phyloP scores from a whole-genome alignment of 2,113 vertebrate genomes.

The Gallinago paraguaiae region DNA sequence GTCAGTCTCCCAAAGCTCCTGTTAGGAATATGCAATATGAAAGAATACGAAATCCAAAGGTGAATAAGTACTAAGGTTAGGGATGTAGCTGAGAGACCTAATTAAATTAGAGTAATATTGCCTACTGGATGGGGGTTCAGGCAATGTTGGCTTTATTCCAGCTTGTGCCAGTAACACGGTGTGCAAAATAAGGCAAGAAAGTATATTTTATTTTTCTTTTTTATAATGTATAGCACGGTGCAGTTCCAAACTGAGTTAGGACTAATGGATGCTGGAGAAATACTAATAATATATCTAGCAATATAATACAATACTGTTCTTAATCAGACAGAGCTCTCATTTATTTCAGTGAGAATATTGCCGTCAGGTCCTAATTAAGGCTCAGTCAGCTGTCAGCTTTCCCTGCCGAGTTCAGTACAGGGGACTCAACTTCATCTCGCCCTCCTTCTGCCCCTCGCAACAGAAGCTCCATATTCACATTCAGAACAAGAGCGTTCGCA shows the following conservation, averaged over 20 bases:
- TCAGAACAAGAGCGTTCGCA: neutral
- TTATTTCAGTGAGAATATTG: neutral
- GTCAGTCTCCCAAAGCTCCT: neutral
- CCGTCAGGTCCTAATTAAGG: neutral
- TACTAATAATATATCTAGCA: neutral
- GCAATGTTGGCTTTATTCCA: neutral
- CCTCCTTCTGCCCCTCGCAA: neutral
- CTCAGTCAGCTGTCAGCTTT: slow-evolving; percentile 10
- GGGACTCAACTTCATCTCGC: neutral
- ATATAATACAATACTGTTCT: neutral
- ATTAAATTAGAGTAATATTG: neutral
- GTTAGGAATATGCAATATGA: neutral
- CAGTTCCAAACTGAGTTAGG: neutral
- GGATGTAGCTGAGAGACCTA: neutral
- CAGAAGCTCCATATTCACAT: neutral
- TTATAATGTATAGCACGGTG: neutral
- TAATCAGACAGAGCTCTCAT: neutral
- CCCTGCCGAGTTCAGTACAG: rapidly evolving
- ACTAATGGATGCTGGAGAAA: neutral
- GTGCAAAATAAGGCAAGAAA: neutral
- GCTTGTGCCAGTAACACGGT: neutral
- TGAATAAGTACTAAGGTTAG: neutral
- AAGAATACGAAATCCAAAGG: neutral
- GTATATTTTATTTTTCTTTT: neutral
- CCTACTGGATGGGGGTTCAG: neutral